Evolutionary conservation across 2,888 invertebrate species (phyloP).

Genomic region (Leucophenga montana): DNA sequence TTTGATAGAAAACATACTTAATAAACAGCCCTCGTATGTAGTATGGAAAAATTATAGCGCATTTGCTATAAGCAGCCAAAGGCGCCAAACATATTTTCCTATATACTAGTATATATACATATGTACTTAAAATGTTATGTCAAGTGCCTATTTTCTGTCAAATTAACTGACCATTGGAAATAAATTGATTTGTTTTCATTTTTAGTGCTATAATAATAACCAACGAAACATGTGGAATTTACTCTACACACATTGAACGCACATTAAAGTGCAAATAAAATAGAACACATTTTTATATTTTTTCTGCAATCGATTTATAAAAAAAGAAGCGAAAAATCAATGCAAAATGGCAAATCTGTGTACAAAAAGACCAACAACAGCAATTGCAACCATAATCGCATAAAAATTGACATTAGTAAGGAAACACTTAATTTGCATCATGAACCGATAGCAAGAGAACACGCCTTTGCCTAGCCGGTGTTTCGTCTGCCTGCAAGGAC

Average conservation of each 20-base stretch:
- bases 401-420: slow-evolving; percentile 36
- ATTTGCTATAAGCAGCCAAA: no score
- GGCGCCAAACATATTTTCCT: no score
- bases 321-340: slow-evolving; percentile 1
- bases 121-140: background rate
- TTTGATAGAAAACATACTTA: no score
- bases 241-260: background rate
- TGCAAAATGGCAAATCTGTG: background rate
- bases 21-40: no score
- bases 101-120: no score
- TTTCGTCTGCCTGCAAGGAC: background rate
- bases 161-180: slow-evolving; percentile 11
- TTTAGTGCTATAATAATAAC: background rate
- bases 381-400: slow-evolving; percentile 47
- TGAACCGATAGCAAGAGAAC: background rate
- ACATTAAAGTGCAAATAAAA: background rate
- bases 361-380: background rate
- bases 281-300: slow-evolving; percentile 1
- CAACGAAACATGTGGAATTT: background rate
- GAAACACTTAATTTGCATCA: slow-evolving; percentile 32
- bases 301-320: background rate
- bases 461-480: background rate
- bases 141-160: background rate
- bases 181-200: background rate
- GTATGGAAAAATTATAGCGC: no score